Percentiles rank a stretch among this genome's conserved stretches.
phyloP scores from a whole-genome alignment of 2,888 invertebrate genomes.

The Drosophila fulvimacula region DNA sequence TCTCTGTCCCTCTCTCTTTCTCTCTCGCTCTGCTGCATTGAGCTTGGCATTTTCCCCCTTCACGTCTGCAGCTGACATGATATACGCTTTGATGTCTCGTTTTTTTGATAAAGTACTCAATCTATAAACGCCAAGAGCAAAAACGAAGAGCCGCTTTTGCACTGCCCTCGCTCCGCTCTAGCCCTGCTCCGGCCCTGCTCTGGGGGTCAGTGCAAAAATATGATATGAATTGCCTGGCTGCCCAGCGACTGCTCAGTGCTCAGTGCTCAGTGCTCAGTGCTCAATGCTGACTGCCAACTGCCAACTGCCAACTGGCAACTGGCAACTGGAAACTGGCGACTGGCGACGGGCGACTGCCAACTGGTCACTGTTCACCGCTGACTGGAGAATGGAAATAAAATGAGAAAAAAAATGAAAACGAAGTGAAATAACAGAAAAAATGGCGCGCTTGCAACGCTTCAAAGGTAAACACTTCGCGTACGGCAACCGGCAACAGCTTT shows the following conservation, averaged over 20 bases:
- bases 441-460: slow-evolving; percentile 71
- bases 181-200: background rate
- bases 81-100: slow-evolving; percentile 78
- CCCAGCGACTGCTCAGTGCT: slow-evolving; percentile 39
- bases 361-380: slow-evolving; percentile 19
- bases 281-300: slow-evolving; percentile 22
- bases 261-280: slow-evolving; percentile 17
- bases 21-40: background rate
- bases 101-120: slow-evolving; percentile 80
- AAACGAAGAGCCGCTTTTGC: slow-evolving; percentile 61
- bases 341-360: slow-evolving; percentile 30
- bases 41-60: slow-evolving; percentile 26
- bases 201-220: slow-evolving; percentile 71
- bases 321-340: background rate
- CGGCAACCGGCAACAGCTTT: slow-evolving; percentile 63
- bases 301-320: slow-evolving; percentile 17
- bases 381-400: slow-evolving; percentile 39
- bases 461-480: slow-evolving; percentile 72
- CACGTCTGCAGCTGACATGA: slow-evolving; percentile 73
- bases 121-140: slow-evolving; percentile 79
- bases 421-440: slow-evolving; percentile 57
- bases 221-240: slow-evolving; percentile 70
- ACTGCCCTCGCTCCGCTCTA: slow-evolving; percentile 13
- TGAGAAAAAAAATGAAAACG: slow-evolving; percentile 18
- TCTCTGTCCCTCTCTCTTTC: background rate